Percentiles rank a stretch among this genome's conserved stretches.
These are phyloP conservation scores for Fukomys damarensis DNA, from an alignment of 2,113 vertebrate species.

Conservation along the genomic window DNA sequence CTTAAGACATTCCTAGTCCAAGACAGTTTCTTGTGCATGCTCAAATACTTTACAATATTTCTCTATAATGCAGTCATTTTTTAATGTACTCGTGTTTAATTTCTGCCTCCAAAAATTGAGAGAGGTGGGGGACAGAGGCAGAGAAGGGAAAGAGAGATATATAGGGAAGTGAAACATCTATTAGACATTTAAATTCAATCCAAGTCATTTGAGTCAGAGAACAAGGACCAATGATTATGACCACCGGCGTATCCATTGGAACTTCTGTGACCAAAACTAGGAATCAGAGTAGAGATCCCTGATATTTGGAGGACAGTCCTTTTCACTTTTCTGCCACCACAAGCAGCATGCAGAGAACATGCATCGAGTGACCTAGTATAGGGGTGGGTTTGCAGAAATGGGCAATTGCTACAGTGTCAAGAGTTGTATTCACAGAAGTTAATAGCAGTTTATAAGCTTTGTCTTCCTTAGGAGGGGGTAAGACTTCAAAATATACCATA, in stretches of 20 bases:
- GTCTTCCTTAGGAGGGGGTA: not conserved
- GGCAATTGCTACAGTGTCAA: not conserved
- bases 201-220: not conserved
- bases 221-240: not conserved
- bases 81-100: not conserved
- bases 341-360: not conserved
- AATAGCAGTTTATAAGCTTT: not conserved
- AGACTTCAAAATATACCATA: not conserved
- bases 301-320: not conserved
- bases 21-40: not conserved
- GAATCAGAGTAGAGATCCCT: not conserved
- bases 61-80: not conserved
- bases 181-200: not conserved
- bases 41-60: not conserved
- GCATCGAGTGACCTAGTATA: too few species aligned
- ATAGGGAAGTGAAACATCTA: not conserved
- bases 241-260: too few species aligned
- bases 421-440: not conserved
- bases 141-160: too few species aligned
- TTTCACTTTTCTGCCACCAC: not conserved
- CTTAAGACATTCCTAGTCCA: not conserved
- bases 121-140: too few species aligned
- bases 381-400: fast-evolving
- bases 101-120: not conserved
- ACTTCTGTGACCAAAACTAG: not conserved